These are phyloP conservation scores for Dendrophyllia cribrosa DNA, from an alignment of 64 coral and sea anemone species.

Conservation along the genomic window DNA sequence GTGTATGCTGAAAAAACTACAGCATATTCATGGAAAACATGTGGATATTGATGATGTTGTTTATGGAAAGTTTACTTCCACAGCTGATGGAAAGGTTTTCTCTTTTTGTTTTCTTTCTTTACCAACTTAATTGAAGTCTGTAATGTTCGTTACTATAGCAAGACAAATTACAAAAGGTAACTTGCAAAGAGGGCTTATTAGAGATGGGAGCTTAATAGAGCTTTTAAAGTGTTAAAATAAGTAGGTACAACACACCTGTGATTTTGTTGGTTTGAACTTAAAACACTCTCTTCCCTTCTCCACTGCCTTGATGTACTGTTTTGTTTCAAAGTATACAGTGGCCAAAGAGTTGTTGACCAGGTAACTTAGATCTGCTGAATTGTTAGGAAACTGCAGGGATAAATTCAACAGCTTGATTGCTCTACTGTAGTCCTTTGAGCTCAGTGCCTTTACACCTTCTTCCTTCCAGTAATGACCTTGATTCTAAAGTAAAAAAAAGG, in stretches of 20 bases:
- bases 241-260: conserved; percentile 32
- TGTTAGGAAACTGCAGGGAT: conserved; percentile 64
- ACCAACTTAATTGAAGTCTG: too few species aligned
- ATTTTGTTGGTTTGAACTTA: conserved; percentile 54
- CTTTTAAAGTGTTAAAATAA: too few species aligned
- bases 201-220: too few species aligned
- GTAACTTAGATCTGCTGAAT: conserved; percentile 34
- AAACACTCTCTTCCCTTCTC: conserved; percentile 66
- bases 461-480: conserved; percentile 75
- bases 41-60: too few species aligned
- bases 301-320: conserved; percentile 59
- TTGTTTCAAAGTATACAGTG: conserved; percentile 58
- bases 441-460: conserved; percentile 10
- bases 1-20: too few species aligned
- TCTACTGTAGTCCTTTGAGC: conserved; percentile 30
- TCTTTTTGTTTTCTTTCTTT: too few species aligned
- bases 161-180: too few species aligned
- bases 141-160: too few species aligned
- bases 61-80: too few species aligned
- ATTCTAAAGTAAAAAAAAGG: conserved; percentile 33
- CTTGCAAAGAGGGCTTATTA: too few species aligned
- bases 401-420: conserved; percentile 62
- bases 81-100: too few species aligned
- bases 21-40: too few species aligned
- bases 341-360: conserved; percentile 57